Conservation (phyloP, 2,888 invertebrate genomes). For the Pseudococcus viburni region DNA sequence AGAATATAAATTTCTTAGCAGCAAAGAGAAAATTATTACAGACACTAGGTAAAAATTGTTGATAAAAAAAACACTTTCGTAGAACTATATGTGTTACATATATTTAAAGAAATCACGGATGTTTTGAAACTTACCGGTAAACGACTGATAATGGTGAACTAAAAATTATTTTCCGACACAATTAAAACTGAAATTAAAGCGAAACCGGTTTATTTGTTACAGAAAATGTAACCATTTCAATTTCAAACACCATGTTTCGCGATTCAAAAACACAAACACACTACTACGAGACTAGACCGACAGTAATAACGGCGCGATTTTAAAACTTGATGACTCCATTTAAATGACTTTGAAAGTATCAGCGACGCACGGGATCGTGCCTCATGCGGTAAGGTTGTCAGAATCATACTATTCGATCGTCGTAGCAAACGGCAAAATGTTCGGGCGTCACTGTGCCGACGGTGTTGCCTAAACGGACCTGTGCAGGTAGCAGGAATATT, state of each 20-base stretch:
- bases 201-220: slow-evolving; percentile 55
- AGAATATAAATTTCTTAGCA: too few species aligned
- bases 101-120: slow-evolving; percentile 6
- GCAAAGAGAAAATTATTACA: too few species aligned
- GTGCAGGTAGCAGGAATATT: not conserved
- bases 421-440: slow-evolving; percentile 26
- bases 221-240: slow-evolving; percentile 49
- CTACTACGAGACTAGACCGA: slow-evolving; percentile 16
- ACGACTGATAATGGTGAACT: slow-evolving; percentile 15
- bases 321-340: slow-evolving; percentile 56
- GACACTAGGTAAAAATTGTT: not conserved
- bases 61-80: not conserved
- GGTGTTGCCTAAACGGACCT: not conserved
- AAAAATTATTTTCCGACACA: slow-evolving; percentile 22
- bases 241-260: not conserved
- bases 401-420: not conserved
- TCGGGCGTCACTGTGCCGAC: slow-evolving; percentile 16
- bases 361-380: not conserved
- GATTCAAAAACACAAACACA: not conserved
- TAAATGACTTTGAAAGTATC: slow-evolving; percentile 58
- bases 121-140: slow-evolving; percentile 46
- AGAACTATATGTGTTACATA: not conserved
- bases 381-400: slow-evolving; percentile 5
- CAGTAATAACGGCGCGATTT: slow-evolving; percentile 59
- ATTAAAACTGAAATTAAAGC: slow-evolving; percentile 43